Conservation (phyloP, 2,113 vertebrate genomes). For the Seriola aureovittata region DNA sequence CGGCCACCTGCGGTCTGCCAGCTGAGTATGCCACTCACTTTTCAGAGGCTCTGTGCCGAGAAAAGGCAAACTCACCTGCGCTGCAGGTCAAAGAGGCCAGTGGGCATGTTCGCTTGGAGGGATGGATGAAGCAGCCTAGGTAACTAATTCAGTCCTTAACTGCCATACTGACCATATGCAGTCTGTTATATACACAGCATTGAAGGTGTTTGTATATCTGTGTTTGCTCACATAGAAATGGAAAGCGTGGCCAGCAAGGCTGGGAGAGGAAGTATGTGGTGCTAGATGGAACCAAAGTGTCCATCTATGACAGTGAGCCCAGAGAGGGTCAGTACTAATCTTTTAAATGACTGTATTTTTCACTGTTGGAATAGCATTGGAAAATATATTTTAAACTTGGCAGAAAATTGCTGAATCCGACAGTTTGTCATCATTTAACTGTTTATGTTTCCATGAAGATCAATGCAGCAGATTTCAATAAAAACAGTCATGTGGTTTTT, state of each 20-base stretch:
- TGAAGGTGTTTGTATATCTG: conserved; percentile 2
- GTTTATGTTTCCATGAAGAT: not conserved
- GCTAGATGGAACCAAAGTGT: conserved; percentile 96
- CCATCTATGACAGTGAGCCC: conserved; percentile 93
- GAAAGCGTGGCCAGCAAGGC: conserved; percentile 95
- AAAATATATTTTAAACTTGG: not conserved
- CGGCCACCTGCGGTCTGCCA: conserved; percentile 96
- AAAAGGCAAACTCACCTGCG: conserved; percentile 95
- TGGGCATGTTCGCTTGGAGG: conserved; percentile 92
- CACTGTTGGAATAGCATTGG: not conserved
- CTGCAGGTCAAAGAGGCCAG: conserved; percentile 94
- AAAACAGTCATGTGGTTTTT: not conserved
- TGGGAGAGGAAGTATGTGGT: conserved; percentile 99
- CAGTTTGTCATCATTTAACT: conserved; percentile 7
- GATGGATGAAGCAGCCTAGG: conserved; percentile 99
- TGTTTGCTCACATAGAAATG: conserved; percentile 86
- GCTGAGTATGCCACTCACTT: conserved; percentile 95
- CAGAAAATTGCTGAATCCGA: not conserved
- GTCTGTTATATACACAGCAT: not conserved
- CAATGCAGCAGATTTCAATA: not conserved
- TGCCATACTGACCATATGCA: not conserved
- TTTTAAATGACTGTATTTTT: not conserved
- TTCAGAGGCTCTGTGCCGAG: conserved; percentile 94
- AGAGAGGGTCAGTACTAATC: conserved; percentile 90
- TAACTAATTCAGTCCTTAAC: conserved; percentile 63